Evolutionary conservation across 2,888 invertebrate genomes (phyloP).

Genomic region (Pollenia griseotomentosa): DNA sequence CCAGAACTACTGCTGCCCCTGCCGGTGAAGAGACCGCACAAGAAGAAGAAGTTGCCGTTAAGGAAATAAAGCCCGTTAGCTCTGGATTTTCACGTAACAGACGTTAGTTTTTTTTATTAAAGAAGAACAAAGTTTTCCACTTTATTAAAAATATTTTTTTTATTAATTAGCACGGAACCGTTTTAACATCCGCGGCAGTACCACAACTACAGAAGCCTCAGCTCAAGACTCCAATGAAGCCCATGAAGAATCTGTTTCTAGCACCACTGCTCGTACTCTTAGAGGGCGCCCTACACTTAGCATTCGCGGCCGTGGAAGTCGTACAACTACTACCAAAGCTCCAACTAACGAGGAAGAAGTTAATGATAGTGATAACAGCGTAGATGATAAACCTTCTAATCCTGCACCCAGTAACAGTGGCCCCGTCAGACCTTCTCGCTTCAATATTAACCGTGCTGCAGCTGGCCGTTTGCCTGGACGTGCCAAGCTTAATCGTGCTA

Average conservation of each 20-base stretch:
- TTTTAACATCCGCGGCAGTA: conserved; percentile 82
- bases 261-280: conserved; percentile 80
- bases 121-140: not conserved
- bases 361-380: conserved; percentile 70
- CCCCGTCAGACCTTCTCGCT: conserved; percentile 80
- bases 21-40: conserved; percentile 76
- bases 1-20: conserved; percentile 79
- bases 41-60: conserved; percentile 79
- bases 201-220: conserved; percentile 79
- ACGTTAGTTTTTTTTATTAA: conserved; percentile 78
- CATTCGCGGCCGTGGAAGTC: conserved; percentile 82
- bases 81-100: conserved; percentile 81
- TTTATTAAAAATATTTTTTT: not conserved
- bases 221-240: conserved; percentile 75
- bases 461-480: conserved; percentile 81
- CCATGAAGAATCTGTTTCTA: conserved; percentile 75
- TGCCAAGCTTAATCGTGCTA: conserved; percentile 79
- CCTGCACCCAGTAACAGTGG: conserved; percentile 72
- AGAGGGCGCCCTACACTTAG: conserved; percentile 81
- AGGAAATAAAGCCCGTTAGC: conserved; percentile 81
- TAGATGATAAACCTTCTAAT: conserved; percentile 77
- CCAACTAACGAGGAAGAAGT: conserved; percentile 75
- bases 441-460: conserved; percentile 81
- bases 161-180: conserved; percentile 82
- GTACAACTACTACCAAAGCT: conserved; percentile 80